These are phyloP conservation scores for Lithosia quadra DNA, from an alignment of 2,888 invertebrate species.

Conservation along the genomic window DNA sequence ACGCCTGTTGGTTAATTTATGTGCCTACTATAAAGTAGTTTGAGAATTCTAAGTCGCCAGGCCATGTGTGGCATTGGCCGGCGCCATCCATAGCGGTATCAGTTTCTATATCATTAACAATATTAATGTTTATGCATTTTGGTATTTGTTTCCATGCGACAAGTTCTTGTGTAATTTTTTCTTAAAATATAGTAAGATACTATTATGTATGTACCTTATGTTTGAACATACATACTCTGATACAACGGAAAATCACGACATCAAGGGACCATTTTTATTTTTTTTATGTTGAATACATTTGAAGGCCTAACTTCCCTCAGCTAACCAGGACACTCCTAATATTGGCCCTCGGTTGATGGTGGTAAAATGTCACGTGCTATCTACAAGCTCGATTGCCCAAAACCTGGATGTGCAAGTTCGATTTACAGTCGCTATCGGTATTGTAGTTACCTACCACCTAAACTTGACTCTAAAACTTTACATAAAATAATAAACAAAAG, in stretches of 20 bases:
- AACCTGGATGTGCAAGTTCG: too few relatives aligned
- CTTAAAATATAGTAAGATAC: too few relatives aligned
- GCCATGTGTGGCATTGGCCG: conserved; percentile 22
- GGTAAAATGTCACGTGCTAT: too few relatives aligned
- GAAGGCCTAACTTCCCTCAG: too few relatives aligned
- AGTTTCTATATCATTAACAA: conserved; percentile 35
- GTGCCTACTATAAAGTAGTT: conserved; percentile 36
- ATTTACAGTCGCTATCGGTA: too few relatives aligned
- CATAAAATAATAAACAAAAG: too few relatives aligned
- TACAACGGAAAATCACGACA: neutral
- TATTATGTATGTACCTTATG: neutral
- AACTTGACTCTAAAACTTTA: too few relatives aligned
- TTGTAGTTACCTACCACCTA: too few relatives aligned
- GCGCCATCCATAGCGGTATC: conserved; percentile 37
- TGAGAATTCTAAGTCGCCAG: conserved; percentile 27
- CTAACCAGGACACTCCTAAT: too few relatives aligned
- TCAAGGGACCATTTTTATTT: neutral
- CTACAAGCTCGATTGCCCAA: too few relatives aligned
- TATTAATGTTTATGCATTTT: conserved; percentile 36
- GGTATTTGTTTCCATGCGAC: conserved; percentile 33
- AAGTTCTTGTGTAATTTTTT: conserved; percentile 23
- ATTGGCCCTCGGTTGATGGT: too few relatives aligned
- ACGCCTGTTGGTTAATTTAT: conserved; percentile 45
- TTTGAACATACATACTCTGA: neutral
- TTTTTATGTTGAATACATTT: too few relatives aligned